These are phyloP conservation scores for Bubo scandiacus DNA, from an alignment of 2,113 vertebrate species.

Conservation along the genomic window DNA sequence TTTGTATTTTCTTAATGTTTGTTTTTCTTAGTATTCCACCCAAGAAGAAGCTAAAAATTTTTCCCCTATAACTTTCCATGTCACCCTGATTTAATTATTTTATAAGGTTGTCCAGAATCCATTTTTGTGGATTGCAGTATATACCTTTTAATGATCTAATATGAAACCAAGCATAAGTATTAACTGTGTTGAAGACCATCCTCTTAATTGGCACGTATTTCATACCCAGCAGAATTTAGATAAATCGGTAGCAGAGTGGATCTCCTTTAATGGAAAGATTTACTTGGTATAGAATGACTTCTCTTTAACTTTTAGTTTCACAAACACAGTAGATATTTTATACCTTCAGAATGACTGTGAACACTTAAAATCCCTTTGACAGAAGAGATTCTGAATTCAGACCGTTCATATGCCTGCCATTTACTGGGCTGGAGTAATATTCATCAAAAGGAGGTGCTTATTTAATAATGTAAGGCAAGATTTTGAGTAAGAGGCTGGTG, in stretches of 20 bases:
- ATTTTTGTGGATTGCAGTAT: not conserved
- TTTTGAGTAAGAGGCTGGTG: not conserved
- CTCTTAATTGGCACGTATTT: not conserved
- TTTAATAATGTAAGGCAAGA: not conserved
- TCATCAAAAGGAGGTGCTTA: not conserved
- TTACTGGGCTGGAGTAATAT: not conserved
- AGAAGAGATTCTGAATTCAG: not conserved
- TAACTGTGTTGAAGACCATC: not conserved
- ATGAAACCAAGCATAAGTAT: not conserved
- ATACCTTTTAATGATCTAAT: not conserved
- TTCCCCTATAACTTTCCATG: not conserved
- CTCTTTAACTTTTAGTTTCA: not conserved
- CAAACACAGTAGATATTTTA: not conserved
- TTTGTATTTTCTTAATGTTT: not conserved
- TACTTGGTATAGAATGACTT: not conserved
- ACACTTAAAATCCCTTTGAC: not conserved
- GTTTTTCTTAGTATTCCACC: not conserved
- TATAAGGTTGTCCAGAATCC: not conserved
- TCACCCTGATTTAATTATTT: not conserved
- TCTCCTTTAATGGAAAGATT: not conserved
- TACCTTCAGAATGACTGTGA: not conserved
- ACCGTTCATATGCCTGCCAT: fast-evolving
- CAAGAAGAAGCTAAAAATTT: not conserved
- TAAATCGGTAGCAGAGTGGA: not conserved
- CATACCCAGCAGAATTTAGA: not conserved